A percentile compares a stretch with the other conserved stretches of the same genome.
phyloP scores from a whole-genome alignment of 1,140 invertebrate genomes.

The Oncopodura yosiiana region DNA sequence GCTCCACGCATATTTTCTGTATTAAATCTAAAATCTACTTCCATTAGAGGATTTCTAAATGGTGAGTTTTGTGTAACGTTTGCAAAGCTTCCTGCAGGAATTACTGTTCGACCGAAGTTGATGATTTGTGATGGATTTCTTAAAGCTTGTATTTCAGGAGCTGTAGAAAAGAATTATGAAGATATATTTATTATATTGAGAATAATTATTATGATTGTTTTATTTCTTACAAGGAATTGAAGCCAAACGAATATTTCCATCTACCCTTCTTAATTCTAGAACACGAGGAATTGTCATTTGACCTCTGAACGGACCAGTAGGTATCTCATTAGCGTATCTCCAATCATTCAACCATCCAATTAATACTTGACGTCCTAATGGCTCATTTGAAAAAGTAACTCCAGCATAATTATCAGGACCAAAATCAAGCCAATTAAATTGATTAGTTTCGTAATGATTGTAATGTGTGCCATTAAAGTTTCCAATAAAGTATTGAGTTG shows the following conservation, averaged over 20 bases:
- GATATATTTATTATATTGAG: too few species aligned
- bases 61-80: too few species aligned
- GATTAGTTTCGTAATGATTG: not conserved
- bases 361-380: not conserved
- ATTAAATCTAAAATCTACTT: conserved; percentile 14
- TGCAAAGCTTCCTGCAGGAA: too few species aligned
- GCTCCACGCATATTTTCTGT: not conserved
- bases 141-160: conserved; percentile 1
- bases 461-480: conserved; percentile 19
- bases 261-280: not conserved
- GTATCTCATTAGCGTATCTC: conserved; percentile 13
- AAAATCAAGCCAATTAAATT: conserved; percentile 27
- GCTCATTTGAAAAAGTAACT: conserved; percentile 23
- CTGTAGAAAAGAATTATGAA: too few species aligned
- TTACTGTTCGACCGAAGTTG: not conserved
- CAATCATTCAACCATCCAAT: conserved; percentile 30
- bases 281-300: conserved; percentile 25
- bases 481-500: conserved; percentile 30
- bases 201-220: too few species aligned
- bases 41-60: conserved; percentile 12
- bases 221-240: too few species aligned
- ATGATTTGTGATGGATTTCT: not conserved
- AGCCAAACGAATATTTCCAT: not conserved
- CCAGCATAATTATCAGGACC: conserved; percentile 25
- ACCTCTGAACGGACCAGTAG: conserved; percentile 19